Percentiles rank a stretch among this genome's conserved stretches.
Conservation (phyloP, 2,888 invertebrate species). For the Aquatica leii region DNA sequence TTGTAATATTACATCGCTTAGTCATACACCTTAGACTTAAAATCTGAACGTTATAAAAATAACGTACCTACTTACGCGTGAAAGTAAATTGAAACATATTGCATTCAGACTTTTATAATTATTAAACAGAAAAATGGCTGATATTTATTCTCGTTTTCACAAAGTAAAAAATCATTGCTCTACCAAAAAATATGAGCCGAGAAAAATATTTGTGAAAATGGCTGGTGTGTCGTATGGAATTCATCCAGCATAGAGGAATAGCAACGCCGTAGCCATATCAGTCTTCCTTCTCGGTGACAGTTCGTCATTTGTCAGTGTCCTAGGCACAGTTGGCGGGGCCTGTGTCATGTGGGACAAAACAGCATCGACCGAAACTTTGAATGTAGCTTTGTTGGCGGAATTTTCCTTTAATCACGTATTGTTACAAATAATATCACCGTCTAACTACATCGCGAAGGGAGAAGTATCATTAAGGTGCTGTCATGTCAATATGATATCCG, state of each 20-base stretch:
- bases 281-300: conserved; percentile 65
- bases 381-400: conserved; percentile 48
- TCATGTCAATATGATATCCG: conserved; percentile 63
- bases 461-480: conserved; percentile 63
- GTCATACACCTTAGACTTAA: conserved; percentile 1
- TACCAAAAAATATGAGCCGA: conserved; percentile 52
- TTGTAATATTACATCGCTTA: background rate
- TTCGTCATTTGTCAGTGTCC: conserved; percentile 65
- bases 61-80: conserved; percentile 41
- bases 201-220: conserved; percentile 59
- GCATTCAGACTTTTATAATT: conserved; percentile 57
- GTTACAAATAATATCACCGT: conserved; percentile 49
- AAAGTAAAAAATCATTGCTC: conserved; percentile 47
- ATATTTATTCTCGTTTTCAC: conserved; percentile 57
- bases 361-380: conserved; percentile 58
- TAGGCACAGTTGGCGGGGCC: conserved; percentile 62
- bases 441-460: conserved; percentile 54
- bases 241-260: conserved; percentile 58
- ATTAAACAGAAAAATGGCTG: conserved; percentile 58
- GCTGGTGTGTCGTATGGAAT: conserved; percentile 57
- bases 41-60: conserved; percentile 19
- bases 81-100: conserved; percentile 59
- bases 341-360: conserved; percentile 63
- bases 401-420: conserved; percentile 31
- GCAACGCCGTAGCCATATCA: conserved; percentile 62